Evolutionary conservation across 1,140 invertebrate genomes (phyloP).

Genomic region (Homalodisca vitripennis): DNA sequence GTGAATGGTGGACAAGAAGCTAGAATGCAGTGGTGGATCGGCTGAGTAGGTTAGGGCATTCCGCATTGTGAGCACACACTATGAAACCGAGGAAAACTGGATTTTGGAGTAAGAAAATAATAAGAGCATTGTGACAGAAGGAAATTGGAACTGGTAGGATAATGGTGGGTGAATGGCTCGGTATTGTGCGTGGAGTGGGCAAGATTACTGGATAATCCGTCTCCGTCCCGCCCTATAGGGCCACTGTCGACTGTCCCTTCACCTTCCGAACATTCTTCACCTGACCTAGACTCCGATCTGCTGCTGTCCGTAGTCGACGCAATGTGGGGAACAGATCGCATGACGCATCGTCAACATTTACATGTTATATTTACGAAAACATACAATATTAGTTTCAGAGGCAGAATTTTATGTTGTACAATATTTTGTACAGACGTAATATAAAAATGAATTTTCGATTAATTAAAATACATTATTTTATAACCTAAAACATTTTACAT

Average conservation of each 20-base stretch:
- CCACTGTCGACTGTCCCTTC: neutral
- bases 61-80: neutral
- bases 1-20: neutral
- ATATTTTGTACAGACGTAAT: too few relatives aligned
- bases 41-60: neutral
- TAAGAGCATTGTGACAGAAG: neutral
- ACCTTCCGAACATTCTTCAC: neutral
- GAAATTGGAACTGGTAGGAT: neutral
- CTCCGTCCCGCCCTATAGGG: neutral
- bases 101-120: conserved; percentile 6
- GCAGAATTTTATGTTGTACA: too few relatives aligned
- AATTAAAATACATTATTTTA: too few relatives aligned
- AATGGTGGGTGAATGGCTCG: conserved; percentile 10
- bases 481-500: too few relatives aligned
- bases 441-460: too few relatives aligned
- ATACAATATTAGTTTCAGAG: too few relatives aligned
- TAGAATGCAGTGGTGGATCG: neutral
- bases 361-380: too few relatives aligned
- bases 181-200: neutral
- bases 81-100: neutral
- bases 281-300: too few relatives aligned
- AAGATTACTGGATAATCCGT: neutral
- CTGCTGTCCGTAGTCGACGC: too few relatives aligned
- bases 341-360: too few relatives aligned
- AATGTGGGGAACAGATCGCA: too few relatives aligned